These are phyloP conservation scores for Nannospalax galili DNA, from an alignment of 2,113 vertebrate species.

Conservation along the genomic window DNA sequence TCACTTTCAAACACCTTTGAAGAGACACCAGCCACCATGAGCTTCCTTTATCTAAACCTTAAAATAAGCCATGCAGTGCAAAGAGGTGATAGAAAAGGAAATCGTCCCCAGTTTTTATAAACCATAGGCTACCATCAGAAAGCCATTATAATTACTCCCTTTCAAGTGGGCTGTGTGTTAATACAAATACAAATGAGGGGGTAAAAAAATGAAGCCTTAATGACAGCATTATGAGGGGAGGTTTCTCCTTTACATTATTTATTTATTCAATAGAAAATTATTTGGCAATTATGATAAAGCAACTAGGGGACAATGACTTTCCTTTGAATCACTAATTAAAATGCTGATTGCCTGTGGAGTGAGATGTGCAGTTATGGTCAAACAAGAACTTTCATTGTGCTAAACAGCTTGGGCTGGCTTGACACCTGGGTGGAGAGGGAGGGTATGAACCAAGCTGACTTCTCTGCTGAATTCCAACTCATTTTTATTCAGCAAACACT, in stretches of 20 bases:
- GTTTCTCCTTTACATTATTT: slow-evolving; percentile 90
- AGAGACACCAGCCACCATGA: slow-evolving; percentile 75
- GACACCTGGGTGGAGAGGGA: slow-evolving; percentile 86
- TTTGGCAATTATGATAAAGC: slow-evolving; percentile 92
- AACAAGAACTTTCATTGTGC: slow-evolving; percentile 88
- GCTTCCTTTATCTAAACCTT: slow-evolving; percentile 86
- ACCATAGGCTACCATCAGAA: slow-evolving; percentile 77
- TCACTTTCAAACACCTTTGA: slow-evolving; percentile 83
- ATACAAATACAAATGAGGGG: slow-evolving; percentile 85
- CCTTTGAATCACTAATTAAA: slow-evolving; percentile 92
- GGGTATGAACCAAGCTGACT: slow-evolving; percentile 82
- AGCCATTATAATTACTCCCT: slow-evolving; percentile 87
- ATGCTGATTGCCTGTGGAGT: slow-evolving; percentile 92
- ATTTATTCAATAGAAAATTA: slow-evolving; percentile 92
- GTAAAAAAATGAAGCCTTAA: slow-evolving; percentile 85
- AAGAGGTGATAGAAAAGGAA: slow-evolving; percentile 83
- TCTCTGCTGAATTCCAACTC: slow-evolving; percentile 82
- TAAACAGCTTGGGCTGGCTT: slow-evolving; percentile 88
- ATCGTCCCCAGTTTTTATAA: slow-evolving; percentile 81
- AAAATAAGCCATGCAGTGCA: slow-evolving; percentile 82
- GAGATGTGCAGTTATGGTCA: slow-evolving; percentile 90
- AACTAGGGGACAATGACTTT: slow-evolving; percentile 90
- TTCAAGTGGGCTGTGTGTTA: slow-evolving; percentile 85
- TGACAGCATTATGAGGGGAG: slow-evolving; percentile 88
- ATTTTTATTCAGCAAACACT: slow-evolving; percentile 82